A percentile compares a stretch with the other conserved stretches of the same genome.
Evolutionary conservation across 2,888 invertebrate species (phyloP).

Genomic region (Thymelicus acteon): DNA sequence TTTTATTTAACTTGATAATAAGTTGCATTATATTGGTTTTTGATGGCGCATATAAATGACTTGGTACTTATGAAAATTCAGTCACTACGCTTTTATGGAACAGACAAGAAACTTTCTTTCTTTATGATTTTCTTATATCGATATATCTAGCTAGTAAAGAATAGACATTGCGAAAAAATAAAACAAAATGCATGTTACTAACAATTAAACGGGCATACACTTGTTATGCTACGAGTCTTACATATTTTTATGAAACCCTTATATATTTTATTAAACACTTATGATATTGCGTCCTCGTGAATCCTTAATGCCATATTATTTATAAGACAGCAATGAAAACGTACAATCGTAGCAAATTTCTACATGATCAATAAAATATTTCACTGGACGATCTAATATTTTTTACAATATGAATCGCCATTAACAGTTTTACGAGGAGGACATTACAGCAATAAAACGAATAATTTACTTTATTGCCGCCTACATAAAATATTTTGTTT

Average conservation of each 20-base stretch:
- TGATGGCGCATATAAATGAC: too few species aligned
- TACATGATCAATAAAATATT: neutral
- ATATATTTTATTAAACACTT: constrained; percentile 29
- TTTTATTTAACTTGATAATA: too few species aligned
- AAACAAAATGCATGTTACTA: too few species aligned
- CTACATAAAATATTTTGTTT: constrained; percentile 63
- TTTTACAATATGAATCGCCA: constrained; percentile 45
- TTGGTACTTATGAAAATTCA: too few species aligned
- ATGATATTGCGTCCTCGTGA: constrained; percentile 78
- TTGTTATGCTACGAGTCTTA: too few species aligned
- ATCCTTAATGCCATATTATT: constrained; percentile 72
- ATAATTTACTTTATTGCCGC: constrained; percentile 59
- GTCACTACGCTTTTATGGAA: too few species aligned
- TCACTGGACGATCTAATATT: constrained; percentile 10
- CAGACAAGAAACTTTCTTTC: too few species aligned
- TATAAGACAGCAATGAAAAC: constrained; percentile 36
- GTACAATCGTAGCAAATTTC: constrained; percentile 39
- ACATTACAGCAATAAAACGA: constrained; percentile 58
- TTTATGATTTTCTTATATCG: too few species aligned
- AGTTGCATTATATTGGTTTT: too few species aligned
- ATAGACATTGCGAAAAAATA: too few species aligned
- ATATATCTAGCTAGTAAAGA: too few species aligned
- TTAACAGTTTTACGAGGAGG: constrained; percentile 63
- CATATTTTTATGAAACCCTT: constrained; percentile 1
- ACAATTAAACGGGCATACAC: too few species aligned